phyloP scores from a whole-genome alignment of 2,888 invertebrate genomes.

The Epirrhoe alternata region DNA sequence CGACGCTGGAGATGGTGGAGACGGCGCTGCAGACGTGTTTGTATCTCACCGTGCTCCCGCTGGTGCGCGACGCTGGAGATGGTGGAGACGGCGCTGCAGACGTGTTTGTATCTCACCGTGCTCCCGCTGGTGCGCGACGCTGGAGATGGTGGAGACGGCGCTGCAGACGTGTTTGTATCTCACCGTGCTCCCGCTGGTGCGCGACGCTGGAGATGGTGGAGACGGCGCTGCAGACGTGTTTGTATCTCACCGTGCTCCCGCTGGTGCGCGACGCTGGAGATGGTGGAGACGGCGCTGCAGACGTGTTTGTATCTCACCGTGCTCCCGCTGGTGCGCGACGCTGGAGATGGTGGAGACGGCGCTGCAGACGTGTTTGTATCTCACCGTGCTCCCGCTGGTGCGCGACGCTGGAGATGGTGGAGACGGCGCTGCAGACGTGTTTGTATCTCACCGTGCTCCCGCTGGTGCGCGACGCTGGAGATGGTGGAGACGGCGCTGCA shows the following conservation, averaged over 20 bases:
- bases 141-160: conserved; percentile 97
- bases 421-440: conserved; percentile 98
- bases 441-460: too few species aligned
- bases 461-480: conserved; percentile 95
- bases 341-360: conserved; percentile 98
- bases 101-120: too few species aligned
- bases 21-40: conserved; percentile 98
- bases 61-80: conserved; percentile 96
- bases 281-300: conserved; percentile 97
- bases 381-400: too few species aligned
- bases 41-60: too few species aligned
- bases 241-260: too few species aligned
- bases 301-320: too few species aligned
- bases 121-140: conserved; percentile 96
- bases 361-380: conserved; percentile 96
- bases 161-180: too few species aligned
- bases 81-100: conserved; percentile 97
- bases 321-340: conserved; percentile 95
- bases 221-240: conserved; percentile 97
- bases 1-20: conserved; percentile 96
- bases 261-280: conserved; percentile 96
- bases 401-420: conserved; percentile 97
- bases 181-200: too few species aligned
- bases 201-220: conserved; percentile 97
- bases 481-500: conserved; percentile 98